These are phyloP conservation scores for Schrankia costaestrigalis DNA, from an alignment of 2,888 invertebrate species.

Conservation along the genomic window DNA sequence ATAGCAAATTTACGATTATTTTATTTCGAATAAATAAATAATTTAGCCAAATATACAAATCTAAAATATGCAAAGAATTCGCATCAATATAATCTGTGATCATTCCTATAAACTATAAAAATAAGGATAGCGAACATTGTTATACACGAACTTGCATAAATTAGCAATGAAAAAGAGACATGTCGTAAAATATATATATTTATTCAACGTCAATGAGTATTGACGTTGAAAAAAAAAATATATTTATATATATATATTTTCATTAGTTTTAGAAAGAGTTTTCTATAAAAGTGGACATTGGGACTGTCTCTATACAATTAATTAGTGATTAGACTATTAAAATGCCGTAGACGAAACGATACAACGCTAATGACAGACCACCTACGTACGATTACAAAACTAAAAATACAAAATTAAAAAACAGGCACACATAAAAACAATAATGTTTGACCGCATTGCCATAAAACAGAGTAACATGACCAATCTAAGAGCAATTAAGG, in stretches of 20 bases:
- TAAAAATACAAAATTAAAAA: constrained; percentile 61
- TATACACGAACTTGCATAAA: constrained; percentile 24
- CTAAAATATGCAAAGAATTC: constrained; percentile 20
- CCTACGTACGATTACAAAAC: constrained; percentile 61
- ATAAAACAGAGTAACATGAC: constrained; percentile 75
- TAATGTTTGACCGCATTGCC: constrained; percentile 76
- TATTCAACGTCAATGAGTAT: constrained; percentile 32
- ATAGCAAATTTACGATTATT: constrained; percentile 7
- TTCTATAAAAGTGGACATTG: constrained; percentile 29
- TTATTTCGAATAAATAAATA: constrained; percentile 18
- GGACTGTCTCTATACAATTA: constrained; percentile 38
- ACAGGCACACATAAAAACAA: constrained; percentile 77
- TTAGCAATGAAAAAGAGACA: constrained; percentile 25
- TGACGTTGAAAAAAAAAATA: no score
- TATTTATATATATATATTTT: no score
- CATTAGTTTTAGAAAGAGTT: no score
- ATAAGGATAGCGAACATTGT: constrained; percentile 13
- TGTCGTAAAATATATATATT: constrained; percentile 25
- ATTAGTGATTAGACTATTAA: constrained; percentile 53
- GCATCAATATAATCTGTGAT: constrained; percentile 14
- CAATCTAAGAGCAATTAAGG: constrained; percentile 75
- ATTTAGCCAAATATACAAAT: constrained; percentile 19
- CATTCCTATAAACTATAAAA: constrained; percentile 17
- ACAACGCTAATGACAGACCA: constrained; percentile 65
- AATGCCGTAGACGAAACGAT: constrained; percentile 55